These are phyloP conservation scores for Agriotes lineatus DNA, from an alignment of 2,888 invertebrate species.

Conservation along the genomic window DNA sequence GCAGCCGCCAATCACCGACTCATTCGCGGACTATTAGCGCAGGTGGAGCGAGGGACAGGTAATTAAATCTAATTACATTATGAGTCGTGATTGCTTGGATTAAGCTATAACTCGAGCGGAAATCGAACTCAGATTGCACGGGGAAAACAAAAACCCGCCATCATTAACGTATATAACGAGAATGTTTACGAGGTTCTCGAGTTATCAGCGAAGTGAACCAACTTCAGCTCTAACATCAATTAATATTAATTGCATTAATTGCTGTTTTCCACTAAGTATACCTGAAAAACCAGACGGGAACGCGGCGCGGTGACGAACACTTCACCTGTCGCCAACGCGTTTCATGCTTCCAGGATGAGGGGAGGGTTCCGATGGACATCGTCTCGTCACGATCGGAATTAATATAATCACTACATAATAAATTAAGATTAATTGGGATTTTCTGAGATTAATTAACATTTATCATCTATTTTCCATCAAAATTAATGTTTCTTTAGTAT, in stretches of 20 bases:
- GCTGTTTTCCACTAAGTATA: conserved; percentile 24
- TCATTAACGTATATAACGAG: conserved; percentile 48
- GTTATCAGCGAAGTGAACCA: conserved; percentile 37
- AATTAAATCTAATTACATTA: conserved; percentile 59
- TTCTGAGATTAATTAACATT: too few species aligned
- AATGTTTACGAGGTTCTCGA: conserved; percentile 42
- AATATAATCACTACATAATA: too few species aligned
- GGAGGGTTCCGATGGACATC: too few species aligned
- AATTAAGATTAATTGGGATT: too few species aligned
- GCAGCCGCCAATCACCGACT: conserved; percentile 43
- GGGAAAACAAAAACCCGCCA: conserved; percentile 44
- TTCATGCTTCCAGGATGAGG: too few species aligned
- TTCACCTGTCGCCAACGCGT: too few species aligned
- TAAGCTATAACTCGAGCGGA: conserved; percentile 58
- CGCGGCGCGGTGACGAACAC: background rate
- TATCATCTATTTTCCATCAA: too few species aligned
- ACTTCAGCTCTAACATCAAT: conserved; percentile 35
- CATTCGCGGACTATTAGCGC: conserved; percentile 45
- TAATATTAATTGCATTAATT: conserved; percentile 41
- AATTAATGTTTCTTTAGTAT: too few species aligned
- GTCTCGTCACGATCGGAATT: too few species aligned
- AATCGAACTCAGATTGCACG: conserved; percentile 61
- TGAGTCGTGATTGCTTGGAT: conserved; percentile 61
- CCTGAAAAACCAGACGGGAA: conserved; percentile 1
- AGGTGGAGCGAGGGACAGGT: conserved; percentile 47